Conservation (phyloP, 1,140 invertebrate genomes). For the Drosophila takahashii region DNA sequence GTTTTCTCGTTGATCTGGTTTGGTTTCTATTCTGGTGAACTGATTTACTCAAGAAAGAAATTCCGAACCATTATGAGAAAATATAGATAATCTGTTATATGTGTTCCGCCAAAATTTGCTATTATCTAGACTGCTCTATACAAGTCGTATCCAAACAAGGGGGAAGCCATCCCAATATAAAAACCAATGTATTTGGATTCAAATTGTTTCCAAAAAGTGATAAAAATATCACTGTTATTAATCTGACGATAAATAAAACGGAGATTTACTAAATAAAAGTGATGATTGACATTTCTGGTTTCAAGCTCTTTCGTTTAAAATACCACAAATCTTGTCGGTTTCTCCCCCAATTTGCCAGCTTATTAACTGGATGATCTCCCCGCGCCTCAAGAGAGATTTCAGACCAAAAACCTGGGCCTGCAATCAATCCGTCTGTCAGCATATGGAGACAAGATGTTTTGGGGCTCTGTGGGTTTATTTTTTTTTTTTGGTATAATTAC, state of each 20-base stretch:
- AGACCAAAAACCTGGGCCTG: neutral
- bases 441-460: constrained; percentile 28
- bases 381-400: neutral
- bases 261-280: neutral
- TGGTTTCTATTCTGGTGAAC: neutral
- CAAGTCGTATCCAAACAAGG: no score
- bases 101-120: no score
- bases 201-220: no score
- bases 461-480: constrained; percentile 15
- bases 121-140: no score
- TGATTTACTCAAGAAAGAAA: neutral
- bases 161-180: no score
- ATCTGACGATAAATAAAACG: neutral
- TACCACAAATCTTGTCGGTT: neutral
- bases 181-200: no score
- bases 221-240: no score
- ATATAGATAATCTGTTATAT: no score
- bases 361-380: constrained; percentile 22
- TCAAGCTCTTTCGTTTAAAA: constrained; percentile 1
- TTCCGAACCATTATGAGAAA: no score
- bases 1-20: constrained; percentile 12
- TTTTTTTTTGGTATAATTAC: constrained; percentile 48
- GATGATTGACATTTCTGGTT: constrained; percentile 12
- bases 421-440: constrained; percentile 22
- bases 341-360: constrained; percentile 33